Evolutionary conservation across 2,113 vertebrate species (phyloP), one percentile per base, ranked within the genome.

Genomic region (Ceyx melanurus): DNA sequence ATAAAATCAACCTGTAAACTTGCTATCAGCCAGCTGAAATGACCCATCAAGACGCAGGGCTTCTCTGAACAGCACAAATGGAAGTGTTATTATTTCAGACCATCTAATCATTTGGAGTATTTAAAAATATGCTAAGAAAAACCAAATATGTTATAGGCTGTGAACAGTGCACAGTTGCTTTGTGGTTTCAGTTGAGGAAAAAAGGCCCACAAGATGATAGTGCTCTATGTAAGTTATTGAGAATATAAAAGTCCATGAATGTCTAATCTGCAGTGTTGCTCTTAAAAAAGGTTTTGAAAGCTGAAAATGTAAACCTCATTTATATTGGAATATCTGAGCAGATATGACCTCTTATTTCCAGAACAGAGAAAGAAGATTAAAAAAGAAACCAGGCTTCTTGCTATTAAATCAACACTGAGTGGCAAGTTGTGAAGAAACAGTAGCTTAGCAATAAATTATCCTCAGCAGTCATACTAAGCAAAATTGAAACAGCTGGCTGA

Each of bases 1-100:
- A 15, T 37, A 64, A 92, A 89, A 66, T 26, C 0, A 25, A 25
- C 21, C n/a, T 28, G 4, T 10, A 58, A 66, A 70, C 37, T 16
- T 85, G 42, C 53, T 46, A 29, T 37, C 17, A 61, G 51, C 20
- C 18, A 29, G 61, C 0, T 1, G 4, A 74, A 88, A 73, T 8
- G 71, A 74, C 11, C 6, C 40, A 58, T 11, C 3, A 3, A 14
- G 6, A 21, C 2, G 16, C 0, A 71, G 10, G 15, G 20, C 12
- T 6, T 58, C 35, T 65, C 42, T 57, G 29, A 79, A 57, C 26
- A 75, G 6, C 29, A 51, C 21, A 33, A 23, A 51, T 12, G 11
- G 45, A 79, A 50, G 9, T 0, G 0, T 22, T 37, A 57, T 10
- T 70, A 33, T 22, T 13, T 67, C 40, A 48, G 48, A 86, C 40